Percentiles rank a stretch among this genome's conserved stretches.
Evolutionary conservation across 1,140 invertebrate genomes (phyloP).

Genomic region (Nomia melanderi): DNA sequence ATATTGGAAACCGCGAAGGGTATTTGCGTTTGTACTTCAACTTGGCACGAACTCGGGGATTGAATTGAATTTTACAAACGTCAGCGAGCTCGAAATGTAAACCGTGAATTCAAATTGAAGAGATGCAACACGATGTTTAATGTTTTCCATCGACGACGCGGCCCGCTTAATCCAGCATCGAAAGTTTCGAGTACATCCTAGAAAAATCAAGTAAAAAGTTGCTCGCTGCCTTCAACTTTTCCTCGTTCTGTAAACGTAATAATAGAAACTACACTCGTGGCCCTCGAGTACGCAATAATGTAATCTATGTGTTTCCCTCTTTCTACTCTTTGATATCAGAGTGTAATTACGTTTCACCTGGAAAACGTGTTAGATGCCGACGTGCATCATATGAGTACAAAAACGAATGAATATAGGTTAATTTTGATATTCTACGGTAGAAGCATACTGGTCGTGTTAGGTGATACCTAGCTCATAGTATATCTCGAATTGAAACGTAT

Average conservation of each 20-base stretch:
- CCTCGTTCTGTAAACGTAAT: slow-evolving; percentile 7
- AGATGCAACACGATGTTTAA: background rate
- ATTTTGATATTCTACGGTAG: background rate
- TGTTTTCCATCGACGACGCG: slow-evolving; percentile 12
- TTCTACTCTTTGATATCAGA: background rate
- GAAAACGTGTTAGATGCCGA: background rate
- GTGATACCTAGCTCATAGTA: slow-evolving; percentile 78
- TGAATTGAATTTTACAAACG: background rate
- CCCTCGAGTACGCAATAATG: background rate
- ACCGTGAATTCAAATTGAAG: slow-evolving; percentile 6
- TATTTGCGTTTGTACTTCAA: too few species aligned
- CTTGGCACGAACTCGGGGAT: too few species aligned
- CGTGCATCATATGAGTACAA: background rate
- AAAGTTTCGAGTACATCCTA: slow-evolving; percentile 35
- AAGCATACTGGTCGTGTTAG: slow-evolving; percentile 63
- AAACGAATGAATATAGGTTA: background rate
- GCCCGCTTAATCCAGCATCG: slow-evolving; percentile 55
- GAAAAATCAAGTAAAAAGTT: slow-evolving; percentile 40
- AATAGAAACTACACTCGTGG: slow-evolving; percentile 7
- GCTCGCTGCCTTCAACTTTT: slow-evolving; percentile 28
- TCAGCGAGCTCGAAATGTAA: background rate
- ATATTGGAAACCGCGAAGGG: too few species aligned
- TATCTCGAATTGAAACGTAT: slow-evolving; percentile 45
- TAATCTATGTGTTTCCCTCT: background rate
- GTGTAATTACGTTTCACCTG: background rate